phyloP scores from a whole-genome alignment of 2,888 invertebrate genomes.

The Unio delphinus region DNA sequence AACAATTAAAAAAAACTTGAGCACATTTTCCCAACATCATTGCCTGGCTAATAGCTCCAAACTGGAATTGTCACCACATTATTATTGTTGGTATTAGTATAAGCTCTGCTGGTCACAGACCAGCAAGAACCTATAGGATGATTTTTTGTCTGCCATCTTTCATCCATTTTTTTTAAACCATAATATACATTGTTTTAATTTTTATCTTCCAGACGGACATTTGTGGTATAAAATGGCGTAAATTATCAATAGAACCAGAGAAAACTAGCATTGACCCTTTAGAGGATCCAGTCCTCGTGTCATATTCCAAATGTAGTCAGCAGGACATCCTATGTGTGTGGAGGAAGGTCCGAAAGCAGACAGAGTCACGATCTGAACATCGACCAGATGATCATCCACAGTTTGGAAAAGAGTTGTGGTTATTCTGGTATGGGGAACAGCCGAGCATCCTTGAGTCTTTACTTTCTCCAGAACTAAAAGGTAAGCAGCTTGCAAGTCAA shows the following conservation, averaged over 20 bases:
- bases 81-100: no score
- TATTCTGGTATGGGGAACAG: slow-evolving; percentile 98
- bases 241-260: slow-evolving; percentile 70
- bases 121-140: no score
- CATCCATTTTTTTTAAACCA: no score
- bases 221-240: slow-evolving; percentile 99
- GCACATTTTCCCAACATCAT: no score
- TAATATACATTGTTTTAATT: slow-evolving; percentile 1
- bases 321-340: slow-evolving; percentile 98
- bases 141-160: no score
- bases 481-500: slow-evolving; percentile 74
- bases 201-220: slow-evolving; percentile 90
- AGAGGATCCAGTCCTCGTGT: slow-evolving; percentile 72
- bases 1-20: no score
- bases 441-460: slow-evolving; percentile 60
- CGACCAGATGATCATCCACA: slow-evolving; percentile 51
- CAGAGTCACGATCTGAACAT: slow-evolving; percentile 33
- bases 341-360: slow-evolving; percentile 81
- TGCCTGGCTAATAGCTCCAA: no score
- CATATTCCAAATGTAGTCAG: slow-evolving; percentile 73
- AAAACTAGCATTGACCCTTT: slow-evolving; percentile 50
- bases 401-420: slow-evolving; percentile 92
- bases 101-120: no score
- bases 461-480: slow-evolving; percentile 85
- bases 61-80: no score